These are phyloP conservation scores for Gephyroberyx darwinii DNA, from an alignment of 2,797 vertebrate species.

Conservation along the genomic window DNA sequence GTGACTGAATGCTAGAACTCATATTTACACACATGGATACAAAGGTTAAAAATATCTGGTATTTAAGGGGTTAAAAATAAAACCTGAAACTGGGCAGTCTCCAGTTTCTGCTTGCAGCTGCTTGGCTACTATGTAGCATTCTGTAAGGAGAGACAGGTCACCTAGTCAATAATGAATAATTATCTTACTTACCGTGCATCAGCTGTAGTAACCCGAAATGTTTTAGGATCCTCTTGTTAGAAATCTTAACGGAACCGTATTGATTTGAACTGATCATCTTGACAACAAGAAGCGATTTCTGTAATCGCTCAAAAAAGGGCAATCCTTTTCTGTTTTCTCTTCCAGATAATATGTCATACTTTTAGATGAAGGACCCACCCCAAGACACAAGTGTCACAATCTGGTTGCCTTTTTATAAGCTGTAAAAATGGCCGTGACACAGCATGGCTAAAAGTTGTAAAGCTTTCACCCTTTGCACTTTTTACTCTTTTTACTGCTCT, in stretches of 20 bases:
- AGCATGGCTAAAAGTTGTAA: conserved; percentile 65
- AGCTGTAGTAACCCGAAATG: background rate
- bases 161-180: no score
- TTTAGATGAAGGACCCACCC: conserved; percentile 80
- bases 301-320: conserved; percentile 66
- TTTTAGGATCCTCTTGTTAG: background rate
- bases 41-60: conserved; percentile 38
- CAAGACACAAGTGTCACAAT: conserved; percentile 73
- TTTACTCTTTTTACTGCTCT: conserved; percentile 66
- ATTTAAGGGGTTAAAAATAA: conserved; percentile 37
- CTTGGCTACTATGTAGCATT: background rate
- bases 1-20: background rate
- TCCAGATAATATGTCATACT: conserved; percentile 85
- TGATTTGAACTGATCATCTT: conserved; percentile 39
- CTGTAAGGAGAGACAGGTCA: background rate
- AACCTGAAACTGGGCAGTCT: conserved; percentile 16
- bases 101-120: conserved; percentile 42
- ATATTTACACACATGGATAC: background rate
- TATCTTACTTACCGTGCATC: no score
- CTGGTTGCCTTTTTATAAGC: conserved; percentile 73
- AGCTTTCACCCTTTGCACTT: conserved; percentile 68
- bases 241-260: conserved; percentile 19
- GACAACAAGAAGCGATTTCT: conserved; percentile 31
- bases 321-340: conserved; percentile 80
- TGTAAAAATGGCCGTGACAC: conserved; percentile 69